A percentile compares a stretch with the other conserved stretches of the same genome.
phyloP scores from a whole-genome alignment of 2,888 invertebrate genomes.

The Drosophila falleni region DNA sequence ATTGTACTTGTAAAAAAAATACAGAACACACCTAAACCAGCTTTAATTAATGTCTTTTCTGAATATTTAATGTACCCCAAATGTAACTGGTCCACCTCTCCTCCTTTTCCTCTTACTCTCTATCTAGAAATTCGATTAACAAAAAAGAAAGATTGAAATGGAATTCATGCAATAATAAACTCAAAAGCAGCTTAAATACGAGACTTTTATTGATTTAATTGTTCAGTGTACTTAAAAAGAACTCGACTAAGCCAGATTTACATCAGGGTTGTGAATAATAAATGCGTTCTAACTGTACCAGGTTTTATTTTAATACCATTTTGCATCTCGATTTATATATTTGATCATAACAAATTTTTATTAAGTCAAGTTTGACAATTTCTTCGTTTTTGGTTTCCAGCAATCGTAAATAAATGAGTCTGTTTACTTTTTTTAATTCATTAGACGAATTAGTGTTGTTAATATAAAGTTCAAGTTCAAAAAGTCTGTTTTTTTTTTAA shows the following conservation, averaged over 20 bases:
- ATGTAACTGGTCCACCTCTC: background rate
- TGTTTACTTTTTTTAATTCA: background rate
- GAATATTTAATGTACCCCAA: too few relatives aligned
- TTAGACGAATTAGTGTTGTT: background rate
- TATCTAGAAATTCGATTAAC: too few relatives aligned
- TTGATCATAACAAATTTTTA: background rate
- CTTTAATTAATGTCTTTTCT: background rate
- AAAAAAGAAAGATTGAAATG: too few relatives aligned
- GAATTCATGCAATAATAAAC: too few relatives aligned
- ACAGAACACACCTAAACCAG: background rate
- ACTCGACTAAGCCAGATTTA: too few relatives aligned
- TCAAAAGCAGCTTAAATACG: too few relatives aligned
- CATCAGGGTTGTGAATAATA: too few relatives aligned
- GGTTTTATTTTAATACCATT: background rate
- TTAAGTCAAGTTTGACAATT: background rate
- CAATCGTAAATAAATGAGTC: background rate
- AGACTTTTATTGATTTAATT: too few relatives aligned
- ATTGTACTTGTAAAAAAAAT: background rate
- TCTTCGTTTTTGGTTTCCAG: background rate
- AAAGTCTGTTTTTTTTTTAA: background rate
- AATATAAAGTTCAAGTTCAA: conserved; percentile 9
- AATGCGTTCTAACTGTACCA: too few relatives aligned
- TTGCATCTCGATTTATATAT: background rate
- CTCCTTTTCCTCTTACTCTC: background rate
- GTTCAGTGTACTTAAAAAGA: too few relatives aligned